Evolutionary conservation across 2,113 vertebrate genomes (phyloP).

Genomic region (Carettochelys insculpta): DNA sequence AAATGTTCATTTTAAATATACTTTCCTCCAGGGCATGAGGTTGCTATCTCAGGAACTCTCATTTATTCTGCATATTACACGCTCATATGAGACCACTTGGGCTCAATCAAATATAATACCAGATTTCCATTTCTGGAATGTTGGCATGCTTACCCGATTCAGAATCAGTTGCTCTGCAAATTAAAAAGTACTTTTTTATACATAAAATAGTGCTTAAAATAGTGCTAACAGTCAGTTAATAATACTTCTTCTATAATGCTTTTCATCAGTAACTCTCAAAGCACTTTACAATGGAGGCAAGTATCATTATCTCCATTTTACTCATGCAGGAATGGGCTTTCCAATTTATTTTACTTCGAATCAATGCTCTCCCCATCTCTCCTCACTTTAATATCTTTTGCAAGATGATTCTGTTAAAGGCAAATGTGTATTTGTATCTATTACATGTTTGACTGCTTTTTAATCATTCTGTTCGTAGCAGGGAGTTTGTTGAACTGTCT

Average conservation of each 20-base stretch:
- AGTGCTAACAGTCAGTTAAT: too few species aligned
- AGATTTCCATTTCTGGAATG: background rate
- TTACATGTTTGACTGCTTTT: background rate
- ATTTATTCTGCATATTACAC: background rate
- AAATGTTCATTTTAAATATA: background rate
- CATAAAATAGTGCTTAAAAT: background rate
- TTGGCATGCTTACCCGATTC: background rate
- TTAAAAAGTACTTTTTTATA: background rate
- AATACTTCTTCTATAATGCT: background rate
- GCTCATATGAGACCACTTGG: background rate
- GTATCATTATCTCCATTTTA: background rate
- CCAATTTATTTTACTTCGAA: background rate
- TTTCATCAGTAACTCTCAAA: background rate
- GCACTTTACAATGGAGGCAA: background rate
- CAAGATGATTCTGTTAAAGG: background rate
- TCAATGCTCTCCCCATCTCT: background rate
- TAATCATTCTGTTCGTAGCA: background rate
- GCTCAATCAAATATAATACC: background rate
- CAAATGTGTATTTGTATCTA: constrained; percentile 12
- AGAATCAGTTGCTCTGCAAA: background rate
- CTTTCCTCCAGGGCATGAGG: background rate
- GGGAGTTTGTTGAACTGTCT: background rate
- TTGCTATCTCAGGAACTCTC: background rate
- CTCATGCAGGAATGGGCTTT: background rate
- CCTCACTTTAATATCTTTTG: background rate